These are phyloP conservation scores for Centropus unirufus DNA, from an alignment of 2,113 vertebrate genomes.

Conservation along the genomic window DNA sequence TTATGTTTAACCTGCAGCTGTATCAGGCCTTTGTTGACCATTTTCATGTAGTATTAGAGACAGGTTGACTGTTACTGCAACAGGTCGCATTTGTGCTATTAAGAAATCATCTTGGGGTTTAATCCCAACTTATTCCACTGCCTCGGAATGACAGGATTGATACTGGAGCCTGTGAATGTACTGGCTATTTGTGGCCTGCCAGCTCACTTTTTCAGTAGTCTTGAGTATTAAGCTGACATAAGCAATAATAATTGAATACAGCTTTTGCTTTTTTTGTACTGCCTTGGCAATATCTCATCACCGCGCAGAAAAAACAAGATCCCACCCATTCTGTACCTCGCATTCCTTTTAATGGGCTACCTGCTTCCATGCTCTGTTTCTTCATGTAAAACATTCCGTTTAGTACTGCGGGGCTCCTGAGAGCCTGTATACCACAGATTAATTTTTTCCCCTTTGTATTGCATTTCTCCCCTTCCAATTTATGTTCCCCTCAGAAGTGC, in stretches of 20 bases:
- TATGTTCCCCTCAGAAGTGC: slow-evolving; percentile 46
- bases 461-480: slow-evolving; percentile 47
- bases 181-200: not conserved
- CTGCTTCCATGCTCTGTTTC: not conserved
- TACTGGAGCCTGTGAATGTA: not conserved
- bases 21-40: not conserved
- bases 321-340: not conserved
- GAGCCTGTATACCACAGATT: slow-evolving; percentile 1
- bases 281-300: not conserved
- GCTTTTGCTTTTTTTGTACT: not conserved
- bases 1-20: not conserved
- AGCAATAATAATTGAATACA: not conserved
- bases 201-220: not conserved
- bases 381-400: slow-evolving; percentile 44
- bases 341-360: not conserved
- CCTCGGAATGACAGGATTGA: not conserved
- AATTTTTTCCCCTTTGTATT: not conserved
- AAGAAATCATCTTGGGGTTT: not conserved
- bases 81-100: not conserved
- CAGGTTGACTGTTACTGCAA: not conserved
- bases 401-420: not conserved
- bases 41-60: not conserved
- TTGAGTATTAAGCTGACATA: not conserved
- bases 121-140: not conserved
- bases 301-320: not conserved